Evolutionary conservation across 2,888 invertebrate species (phyloP), one percentile per base, ranked within the genome.

Genomic region (Pristionchus mayeri): DNA sequence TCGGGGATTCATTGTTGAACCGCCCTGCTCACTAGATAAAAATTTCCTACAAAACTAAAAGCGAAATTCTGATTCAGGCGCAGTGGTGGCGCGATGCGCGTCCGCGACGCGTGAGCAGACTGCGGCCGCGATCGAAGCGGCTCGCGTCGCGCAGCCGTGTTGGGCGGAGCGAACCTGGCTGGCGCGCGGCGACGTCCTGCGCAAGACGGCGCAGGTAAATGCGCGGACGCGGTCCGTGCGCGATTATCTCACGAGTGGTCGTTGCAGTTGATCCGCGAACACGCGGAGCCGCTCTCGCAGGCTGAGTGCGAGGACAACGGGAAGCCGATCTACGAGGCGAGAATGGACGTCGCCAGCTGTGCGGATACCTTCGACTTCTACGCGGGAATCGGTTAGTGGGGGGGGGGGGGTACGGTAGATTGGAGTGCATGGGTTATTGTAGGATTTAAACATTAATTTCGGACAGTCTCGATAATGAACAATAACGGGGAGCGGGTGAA

Each of bases 301-400:
- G 90, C 93, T 89, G 94, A 94, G 88, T 92, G 93, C n/a, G 85
- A 87, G 44, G 94, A 95, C 90, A 94, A 94, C 82, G 95, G 95
- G 2, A 95, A 95, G 89, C 94, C 95, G 2, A 93, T 95, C 27
- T 94, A 94, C 93, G 95, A 95, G 91, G 94, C 95, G 4, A 91
- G 93, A 50, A 90, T 92, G 71, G 95, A 95, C 90, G 94, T 95
- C 24, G 89, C 93, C 57, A 94, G 94, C 13, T 94, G 94, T 93
- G 94, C 94, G 3, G 94, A 95, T 88, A 93, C 94, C 0, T 92
- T 95, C 79, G 94, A 94, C 52, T 95, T 94, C 90, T 95, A 93
- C 91, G 94, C 94, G 27, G 94, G 94, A 63, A 83, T 87, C 30
- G 87, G 84, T 7, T 87, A 94, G 30, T 50, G 27, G 18, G 3